These are phyloP conservation scores for Grammomys surdaster DNA, from an alignment of 2,113 vertebrate species.

Conservation along the genomic window DNA sequence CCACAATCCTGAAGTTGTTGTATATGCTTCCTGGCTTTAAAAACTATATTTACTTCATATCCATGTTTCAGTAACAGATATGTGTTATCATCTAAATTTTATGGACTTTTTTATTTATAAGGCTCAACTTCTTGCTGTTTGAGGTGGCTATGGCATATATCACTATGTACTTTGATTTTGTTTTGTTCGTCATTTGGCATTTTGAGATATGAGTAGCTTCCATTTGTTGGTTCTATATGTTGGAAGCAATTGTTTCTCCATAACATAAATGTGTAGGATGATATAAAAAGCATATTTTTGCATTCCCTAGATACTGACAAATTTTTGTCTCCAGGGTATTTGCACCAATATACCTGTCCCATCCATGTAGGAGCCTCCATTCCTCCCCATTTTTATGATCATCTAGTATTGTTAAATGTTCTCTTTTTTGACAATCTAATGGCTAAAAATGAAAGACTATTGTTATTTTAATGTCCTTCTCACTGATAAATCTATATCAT, in stretches of 20 bases:
- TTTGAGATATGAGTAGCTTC: not conserved
- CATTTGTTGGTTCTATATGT: not conserved
- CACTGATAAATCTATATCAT: not conserved
- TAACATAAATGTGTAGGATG: not conserved
- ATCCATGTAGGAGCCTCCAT: not conserved
- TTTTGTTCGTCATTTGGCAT: not conserved
- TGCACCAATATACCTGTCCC: not conserved
- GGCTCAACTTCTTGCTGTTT: not conserved
- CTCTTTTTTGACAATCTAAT: constrained; percentile 23
- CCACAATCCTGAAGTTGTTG: not conserved
- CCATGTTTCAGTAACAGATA: not conserved
- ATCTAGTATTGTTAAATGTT: not conserved
- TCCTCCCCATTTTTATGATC: not conserved
- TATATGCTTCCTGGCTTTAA: not conserved
- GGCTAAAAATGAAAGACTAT: not conserved
- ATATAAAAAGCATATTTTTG: not conserved
- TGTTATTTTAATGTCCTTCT: constrained; percentile 24
- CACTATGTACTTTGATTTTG: not conserved
- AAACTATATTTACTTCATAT: not conserved
- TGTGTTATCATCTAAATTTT: not conserved
- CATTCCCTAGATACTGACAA: not conserved
- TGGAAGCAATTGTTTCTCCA: not conserved
- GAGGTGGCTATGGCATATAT: not conserved
- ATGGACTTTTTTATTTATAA: not conserved
- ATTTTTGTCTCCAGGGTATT: not conserved